phyloP scores from a whole-genome alignment of 2,113 vertebrate species.

The Thryonomys swinderianus region DNA sequence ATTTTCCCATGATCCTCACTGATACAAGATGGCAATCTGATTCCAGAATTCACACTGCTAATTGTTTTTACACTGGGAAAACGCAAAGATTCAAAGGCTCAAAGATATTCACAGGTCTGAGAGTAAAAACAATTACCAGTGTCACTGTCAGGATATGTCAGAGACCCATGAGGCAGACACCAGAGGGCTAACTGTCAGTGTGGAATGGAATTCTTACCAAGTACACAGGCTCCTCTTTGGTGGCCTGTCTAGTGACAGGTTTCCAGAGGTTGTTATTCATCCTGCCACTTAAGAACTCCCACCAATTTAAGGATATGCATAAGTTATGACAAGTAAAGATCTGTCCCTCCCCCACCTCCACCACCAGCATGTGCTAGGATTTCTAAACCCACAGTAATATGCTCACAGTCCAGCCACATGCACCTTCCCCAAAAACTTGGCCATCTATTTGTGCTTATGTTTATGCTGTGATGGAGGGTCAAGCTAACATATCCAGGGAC shows the following conservation, averaged over 20 bases:
- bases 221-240: background rate
- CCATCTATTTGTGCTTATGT: background rate
- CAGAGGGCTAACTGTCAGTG: background rate
- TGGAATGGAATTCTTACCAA: background rate
- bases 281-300: conserved; percentile 49
- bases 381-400: background rate
- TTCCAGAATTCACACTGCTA: background rate
- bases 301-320: conserved; percentile 51
- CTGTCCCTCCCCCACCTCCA: background rate
- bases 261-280: conserved; percentile 48
- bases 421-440: background rate
- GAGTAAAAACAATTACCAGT: background rate
- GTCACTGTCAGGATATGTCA: background rate
- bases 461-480: background rate
- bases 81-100: conserved; percentile 45
- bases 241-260: conserved; percentile 6
- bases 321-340: conserved; percentile 51
- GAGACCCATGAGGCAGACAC: background rate
- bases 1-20: background rate
- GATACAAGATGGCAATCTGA: background rate
- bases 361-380: background rate
- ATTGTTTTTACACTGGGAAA: background rate
- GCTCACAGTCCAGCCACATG: background rate
- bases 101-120: background rate
- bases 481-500: conserved; percentile 11